A percentile compares a stretch with the other conserved stretches of the same genome.
Conservation (phyloP, 2,797 vertebrate genomes). For the Kryptopterus vitreolus region DNA sequence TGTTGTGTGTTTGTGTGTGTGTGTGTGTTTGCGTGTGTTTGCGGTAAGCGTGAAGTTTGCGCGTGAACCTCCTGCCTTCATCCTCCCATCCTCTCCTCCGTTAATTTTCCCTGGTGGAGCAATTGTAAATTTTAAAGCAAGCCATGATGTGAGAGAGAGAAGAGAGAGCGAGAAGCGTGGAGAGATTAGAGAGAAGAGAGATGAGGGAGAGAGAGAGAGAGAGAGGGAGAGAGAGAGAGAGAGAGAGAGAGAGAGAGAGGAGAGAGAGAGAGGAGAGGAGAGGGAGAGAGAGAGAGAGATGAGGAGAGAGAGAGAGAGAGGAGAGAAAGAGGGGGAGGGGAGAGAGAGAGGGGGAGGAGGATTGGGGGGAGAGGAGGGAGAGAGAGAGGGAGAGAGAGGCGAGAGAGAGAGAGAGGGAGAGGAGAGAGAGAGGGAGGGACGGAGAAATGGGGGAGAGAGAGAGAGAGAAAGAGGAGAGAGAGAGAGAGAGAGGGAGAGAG, state of each 20-base stretch:
- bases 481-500: not conserved
- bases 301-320: not conserved
- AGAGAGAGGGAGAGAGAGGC: too few relatives aligned
- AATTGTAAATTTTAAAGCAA: constrained; percentile 49
- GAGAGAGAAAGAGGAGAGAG: not conserved
- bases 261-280: too few relatives aligned
- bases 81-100: constrained; percentile 30
- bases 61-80: constrained; percentile 17
- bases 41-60: constrained; percentile 30
- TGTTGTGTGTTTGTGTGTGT: too few relatives aligned
- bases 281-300: not conserved
- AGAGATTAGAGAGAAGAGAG: too few relatives aligned
- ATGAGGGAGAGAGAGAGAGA: not conserved
- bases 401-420: constrained; percentile 2
- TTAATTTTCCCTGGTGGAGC: constrained; percentile 52
- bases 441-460: too few relatives aligned
- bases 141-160: not conserved
- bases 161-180: constrained; percentile 4
- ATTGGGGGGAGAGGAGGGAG: too few relatives aligned
- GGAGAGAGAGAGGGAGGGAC: not conserved
- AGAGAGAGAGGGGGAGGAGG: not conserved
- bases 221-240: not conserved
- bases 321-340: too few relatives aligned
- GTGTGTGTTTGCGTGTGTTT: too few relatives aligned
- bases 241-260: not conserved